Conservation (phyloP, 2,113 vertebrate genomes). For the Calidris pugnax region DNA sequence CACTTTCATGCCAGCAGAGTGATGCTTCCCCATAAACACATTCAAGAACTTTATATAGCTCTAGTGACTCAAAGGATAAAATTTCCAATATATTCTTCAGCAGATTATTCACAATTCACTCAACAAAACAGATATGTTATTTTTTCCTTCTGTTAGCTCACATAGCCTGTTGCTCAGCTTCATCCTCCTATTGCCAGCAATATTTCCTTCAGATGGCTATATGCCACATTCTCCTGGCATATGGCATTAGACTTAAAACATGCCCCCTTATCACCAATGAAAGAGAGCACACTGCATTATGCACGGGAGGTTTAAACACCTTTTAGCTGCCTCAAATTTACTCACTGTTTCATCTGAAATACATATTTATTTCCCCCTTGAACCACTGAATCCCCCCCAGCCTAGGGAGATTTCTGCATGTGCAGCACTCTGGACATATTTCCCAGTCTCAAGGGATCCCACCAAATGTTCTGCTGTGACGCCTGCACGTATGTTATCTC, state of each 20-base stretch:
- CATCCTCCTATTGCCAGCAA: background rate
- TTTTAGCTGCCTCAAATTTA: background rate
- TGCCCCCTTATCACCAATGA: background rate
- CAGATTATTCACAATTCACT: background rate
- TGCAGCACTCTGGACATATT: accelerated
- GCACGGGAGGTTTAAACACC: background rate
- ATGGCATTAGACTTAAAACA: background rate
- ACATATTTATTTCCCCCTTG: background rate
- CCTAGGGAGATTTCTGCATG: background rate
- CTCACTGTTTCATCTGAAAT: background rate
- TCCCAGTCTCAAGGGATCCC: background rate
- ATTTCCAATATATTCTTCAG: background rate
- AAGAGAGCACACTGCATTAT: background rate
- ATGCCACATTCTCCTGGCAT: background rate
- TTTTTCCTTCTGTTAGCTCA: background rate
- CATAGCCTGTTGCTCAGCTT: background rate
- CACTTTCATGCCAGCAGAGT: background rate
- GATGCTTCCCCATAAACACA: background rate
- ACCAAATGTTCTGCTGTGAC: background rate
- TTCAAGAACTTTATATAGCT: background rate
- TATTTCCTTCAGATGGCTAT: accelerated
- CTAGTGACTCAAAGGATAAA: background rate
- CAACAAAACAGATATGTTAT: background rate
- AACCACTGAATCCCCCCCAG: background rate
- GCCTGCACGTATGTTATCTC: accelerated